A percentile compares a stretch with the other conserved stretches of the same genome.
These are phyloP conservation scores for Aethina tumida DNA, from an alignment of 1,140 invertebrate species.

Conservation along the genomic window DNA sequence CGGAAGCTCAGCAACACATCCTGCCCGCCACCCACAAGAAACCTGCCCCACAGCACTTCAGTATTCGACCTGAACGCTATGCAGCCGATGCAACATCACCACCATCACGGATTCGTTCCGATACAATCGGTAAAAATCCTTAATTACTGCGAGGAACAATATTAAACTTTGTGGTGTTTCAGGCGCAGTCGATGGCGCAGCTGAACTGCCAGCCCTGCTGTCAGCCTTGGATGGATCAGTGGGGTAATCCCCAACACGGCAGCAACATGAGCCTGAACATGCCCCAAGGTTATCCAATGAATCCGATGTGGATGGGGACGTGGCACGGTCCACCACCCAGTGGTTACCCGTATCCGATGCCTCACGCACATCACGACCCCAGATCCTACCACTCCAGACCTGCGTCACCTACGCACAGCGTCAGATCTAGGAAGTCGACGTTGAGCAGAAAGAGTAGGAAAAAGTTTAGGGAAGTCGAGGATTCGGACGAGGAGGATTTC, in stretches of 20 bases:
- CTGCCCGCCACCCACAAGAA: constrained; percentile 15
- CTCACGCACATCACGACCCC: constrained; percentile 33
- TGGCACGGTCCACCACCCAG: constrained; percentile 39
- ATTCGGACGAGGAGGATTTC: constrained; percentile 32
- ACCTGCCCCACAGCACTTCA: constrained; percentile 37
- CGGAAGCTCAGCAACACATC: constrained; percentile 31
- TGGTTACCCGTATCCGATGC: constrained; percentile 34
- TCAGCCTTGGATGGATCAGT: constrained; percentile 37
- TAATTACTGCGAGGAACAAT: too few species aligned
- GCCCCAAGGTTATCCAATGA: constrained; percentile 32
- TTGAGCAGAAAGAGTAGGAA: constrained; percentile 34
- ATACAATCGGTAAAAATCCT: constrained; percentile 38
- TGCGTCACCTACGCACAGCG: constrained; percentile 56
- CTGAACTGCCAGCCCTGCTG: constrained; percentile 48
- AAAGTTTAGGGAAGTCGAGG: constrained; percentile 30
- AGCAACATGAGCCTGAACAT: constrained; percentile 58
- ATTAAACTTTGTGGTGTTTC: constrained; percentile 13
- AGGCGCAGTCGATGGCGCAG: constrained; percentile 64
- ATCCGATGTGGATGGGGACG: constrained; percentile 37
- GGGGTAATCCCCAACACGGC: constrained; percentile 41
- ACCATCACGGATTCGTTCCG: constrained; percentile 32
- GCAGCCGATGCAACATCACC: constrained; percentile 27
- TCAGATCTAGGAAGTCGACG: constrained; percentile 53
- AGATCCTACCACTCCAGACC: constrained; percentile 40
- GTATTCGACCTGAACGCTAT: constrained; percentile 43